A percentile compares a stretch with the other conserved stretches of the same genome.
Conservation (phyloP, 2,113 vertebrate species). For the Scytalopus superciliaris region DNA sequence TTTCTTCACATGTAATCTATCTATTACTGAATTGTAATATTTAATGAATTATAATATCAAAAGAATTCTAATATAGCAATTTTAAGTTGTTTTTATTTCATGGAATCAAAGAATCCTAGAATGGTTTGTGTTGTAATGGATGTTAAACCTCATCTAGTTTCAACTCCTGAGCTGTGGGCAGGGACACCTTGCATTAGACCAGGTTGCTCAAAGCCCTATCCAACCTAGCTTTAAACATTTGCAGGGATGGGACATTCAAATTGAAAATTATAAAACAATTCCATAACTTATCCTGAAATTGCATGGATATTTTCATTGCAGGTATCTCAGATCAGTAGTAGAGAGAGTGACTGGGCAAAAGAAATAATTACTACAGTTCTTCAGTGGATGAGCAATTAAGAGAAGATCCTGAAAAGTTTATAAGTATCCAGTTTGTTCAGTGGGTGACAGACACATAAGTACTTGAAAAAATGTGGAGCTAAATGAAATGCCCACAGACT, state of each 20-base stretch:
- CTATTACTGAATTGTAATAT: background rate
- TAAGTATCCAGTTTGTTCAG: background rate
- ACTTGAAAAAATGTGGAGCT: background rate
- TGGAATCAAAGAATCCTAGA: background rate
- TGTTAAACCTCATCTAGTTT: background rate
- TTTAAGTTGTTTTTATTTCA: background rate
- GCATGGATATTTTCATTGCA: background rate
- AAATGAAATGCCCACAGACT: background rate
- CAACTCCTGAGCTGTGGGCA: background rate
- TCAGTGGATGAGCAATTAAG: background rate
- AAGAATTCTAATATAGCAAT: background rate
- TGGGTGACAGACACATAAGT: background rate
- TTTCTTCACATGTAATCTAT: background rate
- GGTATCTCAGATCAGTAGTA: background rate
- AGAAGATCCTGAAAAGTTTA: background rate
- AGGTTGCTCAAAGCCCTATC: background rate
- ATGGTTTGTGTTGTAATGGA: background rate
- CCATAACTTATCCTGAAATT: background rate
- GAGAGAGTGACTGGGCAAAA: background rate
- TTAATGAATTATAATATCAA: background rate
- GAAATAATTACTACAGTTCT: accelerated
- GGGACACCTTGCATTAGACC: background rate
- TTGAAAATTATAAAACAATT: background rate
- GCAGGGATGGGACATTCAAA: background rate
- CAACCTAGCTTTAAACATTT: background rate